Base-by-base conservation (phyloP, 2,888 invertebrate genomes). In the Neoascia interrupta region DNA sequence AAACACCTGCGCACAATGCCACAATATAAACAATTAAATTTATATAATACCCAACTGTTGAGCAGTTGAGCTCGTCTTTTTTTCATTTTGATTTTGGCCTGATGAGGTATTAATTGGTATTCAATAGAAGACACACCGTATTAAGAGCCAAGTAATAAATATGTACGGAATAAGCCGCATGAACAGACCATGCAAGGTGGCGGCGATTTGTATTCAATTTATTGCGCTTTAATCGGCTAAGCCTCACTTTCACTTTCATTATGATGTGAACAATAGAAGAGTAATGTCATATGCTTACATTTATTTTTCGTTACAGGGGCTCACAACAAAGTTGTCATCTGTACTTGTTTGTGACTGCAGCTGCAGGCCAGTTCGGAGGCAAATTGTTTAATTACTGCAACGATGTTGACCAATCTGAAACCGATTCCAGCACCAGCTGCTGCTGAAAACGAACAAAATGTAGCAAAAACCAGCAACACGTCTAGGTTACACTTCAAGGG, bases 401-500 rank as follows among this genome's bases (percentile, higher is more conserved):
- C 66, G 2, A 79, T 84, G 83, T 81, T 82, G 76, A 81, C 75
- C 80, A 83, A 79, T 63, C 72, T 69, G 5, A 73, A 81, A 70
- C 53, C 75, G 60, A 21, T 47, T 36, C 49, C 68, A 56, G 28
- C 75, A 53, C 74, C 73, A 69, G 56, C 41, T 69, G 66, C 54
- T 81, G 39, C 73, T 28, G 45, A n/a, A n/a, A n/a, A n/a, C n/a
- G n/a, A n/a, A n/a, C n/a, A n/a, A n/a, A n/a, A n/a, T n/a, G n/a
- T n/a, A n/a, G n/a, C n/a, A 31, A 31, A 31, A 31, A 31, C 8
- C 31, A 31, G 8, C 31, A 6, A 31, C 2, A 31, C 8, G 3
- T n/a, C n/a, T 28, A 63, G 21, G 13, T 53, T 82, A 28, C 68
- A 82, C 73, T 83, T 83, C 70, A 86, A 85, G 83, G 84, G 85